A percentile compares a stretch with the other conserved stretches of the same genome.
phyloP scores from a whole-genome alignment of 1,140 invertebrate genomes.

The Saxidomus purpurata region DNA sequence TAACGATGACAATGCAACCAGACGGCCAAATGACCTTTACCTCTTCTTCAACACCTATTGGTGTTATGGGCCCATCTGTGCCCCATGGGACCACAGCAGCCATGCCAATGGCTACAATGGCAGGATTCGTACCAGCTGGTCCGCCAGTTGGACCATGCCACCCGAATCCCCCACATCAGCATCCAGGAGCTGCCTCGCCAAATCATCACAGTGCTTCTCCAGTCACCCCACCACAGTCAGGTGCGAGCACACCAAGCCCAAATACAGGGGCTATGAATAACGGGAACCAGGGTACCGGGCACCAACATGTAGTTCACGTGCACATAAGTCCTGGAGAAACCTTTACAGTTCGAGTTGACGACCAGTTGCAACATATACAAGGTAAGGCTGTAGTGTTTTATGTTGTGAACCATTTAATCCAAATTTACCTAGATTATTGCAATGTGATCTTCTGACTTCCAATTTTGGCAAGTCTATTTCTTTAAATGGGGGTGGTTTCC shows the following conservation, averaged over 20 bases:
- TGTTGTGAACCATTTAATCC: too few species aligned
- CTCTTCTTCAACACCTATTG: not conserved
- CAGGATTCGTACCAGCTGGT: not conserved
- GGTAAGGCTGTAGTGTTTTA: constrained; percentile 45
- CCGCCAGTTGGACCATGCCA: constrained; percentile 8
- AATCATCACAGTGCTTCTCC: not conserved
- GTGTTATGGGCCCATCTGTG: not conserved
- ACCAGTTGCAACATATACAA: constrained; percentile 62
- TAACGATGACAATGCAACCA: not conserved
- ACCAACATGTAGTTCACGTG: constrained; percentile 63
- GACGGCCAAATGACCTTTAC: constrained; percentile 57
- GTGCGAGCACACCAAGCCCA: constrained; percentile 44
- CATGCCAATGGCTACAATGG: constrained; percentile 16
- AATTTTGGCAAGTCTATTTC: too few species aligned
- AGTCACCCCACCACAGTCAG: constrained; percentile 44
- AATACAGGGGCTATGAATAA: constrained; percentile 16
- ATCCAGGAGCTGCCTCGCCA: constrained; percentile 33
- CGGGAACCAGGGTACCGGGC: constrained; percentile 39
- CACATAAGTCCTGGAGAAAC: constrained; percentile 60
- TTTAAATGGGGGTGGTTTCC: too few species aligned
- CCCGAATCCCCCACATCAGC: not conserved
- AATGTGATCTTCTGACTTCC: too few species aligned
- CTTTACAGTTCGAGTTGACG: constrained; percentile 56
- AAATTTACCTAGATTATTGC: too few species aligned
- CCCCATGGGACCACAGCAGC: constrained; percentile 17